Percentiles rank a stretch among this genome's conserved stretches.
These are phyloP conservation scores for Fragum fragum DNA, from an alignment of 2,888 invertebrate species.

Conservation along the genomic window DNA sequence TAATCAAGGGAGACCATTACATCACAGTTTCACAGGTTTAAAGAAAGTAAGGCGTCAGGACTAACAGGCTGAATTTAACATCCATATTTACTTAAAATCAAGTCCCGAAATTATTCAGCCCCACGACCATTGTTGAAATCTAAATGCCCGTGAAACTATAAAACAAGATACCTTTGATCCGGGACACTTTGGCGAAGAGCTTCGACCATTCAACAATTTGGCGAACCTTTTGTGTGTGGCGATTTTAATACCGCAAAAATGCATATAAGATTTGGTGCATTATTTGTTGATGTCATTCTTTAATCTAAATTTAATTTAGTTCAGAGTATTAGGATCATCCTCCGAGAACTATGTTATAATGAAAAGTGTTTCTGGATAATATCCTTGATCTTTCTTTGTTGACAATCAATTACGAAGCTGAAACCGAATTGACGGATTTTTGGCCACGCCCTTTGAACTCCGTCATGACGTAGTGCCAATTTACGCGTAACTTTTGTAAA, in stretches of 20 bases:
- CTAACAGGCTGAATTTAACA: background rate
- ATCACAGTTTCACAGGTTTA: background rate
- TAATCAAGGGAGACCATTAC: background rate
- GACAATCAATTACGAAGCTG: too few relatives aligned
- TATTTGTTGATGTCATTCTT: too few relatives aligned
- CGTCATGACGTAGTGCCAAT: too few relatives aligned
- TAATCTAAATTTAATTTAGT: too few relatives aligned
- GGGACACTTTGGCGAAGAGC: slow-evolving; percentile 48
- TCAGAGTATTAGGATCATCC: too few relatives aligned
- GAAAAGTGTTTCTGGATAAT: too few relatives aligned
- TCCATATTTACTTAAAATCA: slow-evolving; percentile 65
- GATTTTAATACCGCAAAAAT: slow-evolving; percentile 42
- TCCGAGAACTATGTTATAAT: too few relatives aligned
- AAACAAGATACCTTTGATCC: slow-evolving; percentile 69
- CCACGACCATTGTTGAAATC: slow-evolving; percentile 68
- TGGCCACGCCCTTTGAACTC: too few relatives aligned
- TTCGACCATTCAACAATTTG: slow-evolving; percentile 63
- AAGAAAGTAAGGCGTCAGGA: background rate
- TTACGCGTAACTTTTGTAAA: too few relatives aligned
- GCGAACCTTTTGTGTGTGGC: slow-evolving; percentile 59
- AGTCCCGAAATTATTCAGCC: slow-evolving; percentile 66
- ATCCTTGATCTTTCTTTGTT: too few relatives aligned
- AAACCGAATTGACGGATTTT: too few relatives aligned
- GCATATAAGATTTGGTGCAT: slow-evolving; percentile 28
- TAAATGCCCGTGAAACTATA: slow-evolving; percentile 74